A percentile compares a stretch with the other conserved stretches of the same genome.
phyloP scores from a whole-genome alignment of 2,888 invertebrate species.

The Hypsopygia costalis region DNA sequence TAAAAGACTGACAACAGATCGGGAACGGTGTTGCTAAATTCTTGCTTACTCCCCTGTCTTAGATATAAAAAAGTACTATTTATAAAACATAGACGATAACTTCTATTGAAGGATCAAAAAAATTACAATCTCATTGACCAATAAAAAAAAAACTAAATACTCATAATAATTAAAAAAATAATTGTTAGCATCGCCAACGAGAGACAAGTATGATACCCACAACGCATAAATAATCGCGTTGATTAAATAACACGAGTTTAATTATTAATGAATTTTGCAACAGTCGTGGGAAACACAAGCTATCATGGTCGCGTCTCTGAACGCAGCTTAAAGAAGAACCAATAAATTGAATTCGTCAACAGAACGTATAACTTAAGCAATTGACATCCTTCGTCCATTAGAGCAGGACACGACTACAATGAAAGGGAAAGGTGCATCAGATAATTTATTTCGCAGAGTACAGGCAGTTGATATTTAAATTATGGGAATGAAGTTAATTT shows the following conservation, averaged over 20 bases:
- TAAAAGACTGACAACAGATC: too few species aligned
- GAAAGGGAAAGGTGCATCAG: conserved; percentile 23
- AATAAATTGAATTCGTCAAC: conserved; percentile 68
- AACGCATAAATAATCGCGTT: too few species aligned
- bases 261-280: conserved; percentile 31
- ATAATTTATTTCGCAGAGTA: conserved; percentile 31
- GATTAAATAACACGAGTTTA: conserved; percentile 10
- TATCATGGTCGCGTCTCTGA: conserved; percentile 29
- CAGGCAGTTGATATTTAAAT: conserved; percentile 66
- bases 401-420: conserved; percentile 34
- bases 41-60: too few species aligned
- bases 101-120: too few species aligned
- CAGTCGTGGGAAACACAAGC: conserved; percentile 52
- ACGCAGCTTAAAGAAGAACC: conserved; percentile 30
- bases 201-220: too few species aligned
- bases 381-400: conserved; percentile 59
- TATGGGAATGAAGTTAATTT: conserved; percentile 78
- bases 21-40: too few species aligned
- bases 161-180: too few species aligned
- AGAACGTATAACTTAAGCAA: conserved; percentile 62
- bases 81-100: too few species aligned
- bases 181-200: too few species aligned
- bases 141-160: too few species aligned
- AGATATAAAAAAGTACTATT: too few species aligned
- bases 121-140: too few species aligned